Base-by-base conservation (phyloP, 2,113 vertebrate species). In the Upupa epops region DNA sequence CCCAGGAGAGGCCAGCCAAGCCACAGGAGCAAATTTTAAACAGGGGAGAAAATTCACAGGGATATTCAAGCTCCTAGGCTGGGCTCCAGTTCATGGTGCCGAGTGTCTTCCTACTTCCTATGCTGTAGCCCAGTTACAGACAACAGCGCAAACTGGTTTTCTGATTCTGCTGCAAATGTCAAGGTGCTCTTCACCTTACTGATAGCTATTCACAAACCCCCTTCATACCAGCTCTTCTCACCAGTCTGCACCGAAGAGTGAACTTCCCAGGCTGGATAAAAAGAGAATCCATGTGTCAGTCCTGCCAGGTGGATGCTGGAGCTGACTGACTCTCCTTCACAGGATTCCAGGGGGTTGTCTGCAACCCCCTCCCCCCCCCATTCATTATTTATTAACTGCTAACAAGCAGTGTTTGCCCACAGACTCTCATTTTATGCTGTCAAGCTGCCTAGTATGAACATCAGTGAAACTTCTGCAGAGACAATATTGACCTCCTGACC, bases 21-120 rank as follows among this genome's bases (percentile, higher is more conserved):
- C 90, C 94, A 70, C 93, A 72, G 76, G 36, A 63, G 61, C 80
- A 93, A 88, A 77, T 93, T 90, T 78, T 54, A 68, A 92, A 48
- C 17, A 20, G 37, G 61, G 69, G 76, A 96, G 81, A 63, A 66
- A 83, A 76, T 86, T 92, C 95, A 89, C 94, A 74, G 63, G 91
- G 87, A 92, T 55, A n/a, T 95, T 87, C 34, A 68, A 37, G 56
- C 73, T 85, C 76, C 42, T 21, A 95, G 76, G 29, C 54, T 75
- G 46, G 31, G 70, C 70, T 94, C 55, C 24, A 7, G 40, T 60
- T 9, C 5, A 0, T 29, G 49, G 5, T 3, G 13, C 31, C 66
- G 8, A 6, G 3, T 20, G 58, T 63, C 54, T 59, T 56, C 25
- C 34, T 58, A 6, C 20, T 42, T 93, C 55, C 46, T 74, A 9